A percentile compares a stretch with the other conserved stretches of the same genome.
Conservation (phyloP, 2,797 vertebrate species). For the Pteronotus mesoamericanus region DNA sequence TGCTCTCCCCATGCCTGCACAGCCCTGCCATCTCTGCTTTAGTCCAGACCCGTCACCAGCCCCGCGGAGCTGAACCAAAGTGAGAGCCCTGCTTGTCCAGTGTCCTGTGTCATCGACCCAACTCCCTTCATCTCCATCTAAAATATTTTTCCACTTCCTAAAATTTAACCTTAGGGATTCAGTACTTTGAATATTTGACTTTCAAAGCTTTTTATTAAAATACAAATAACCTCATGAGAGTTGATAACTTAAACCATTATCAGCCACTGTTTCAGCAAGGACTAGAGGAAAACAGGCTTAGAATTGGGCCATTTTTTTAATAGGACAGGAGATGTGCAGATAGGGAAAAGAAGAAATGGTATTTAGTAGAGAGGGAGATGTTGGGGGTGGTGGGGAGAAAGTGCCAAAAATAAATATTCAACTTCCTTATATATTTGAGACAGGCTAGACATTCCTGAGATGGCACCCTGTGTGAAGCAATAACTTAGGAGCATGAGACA, state of each 20-base stretch:
- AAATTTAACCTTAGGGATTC: not conserved
- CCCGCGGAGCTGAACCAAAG: not conserved
- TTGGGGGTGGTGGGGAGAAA: not conserved
- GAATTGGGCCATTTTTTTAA: not conserved
- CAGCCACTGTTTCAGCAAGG: not conserved
- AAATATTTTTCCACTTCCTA: not conserved
- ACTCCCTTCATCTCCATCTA: not conserved
- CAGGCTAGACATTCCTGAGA: not conserved
- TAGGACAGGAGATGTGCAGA: not conserved
- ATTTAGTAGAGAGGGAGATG: not conserved
- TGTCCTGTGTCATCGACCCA: not conserved
- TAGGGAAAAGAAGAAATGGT: not conserved
- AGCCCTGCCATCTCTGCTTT: not conserved
- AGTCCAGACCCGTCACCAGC: not conserved
- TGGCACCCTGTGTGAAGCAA: not conserved
- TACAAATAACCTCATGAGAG: not conserved
- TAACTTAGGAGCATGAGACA: not conserved
- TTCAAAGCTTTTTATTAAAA: slow-evolving; percentile 11
- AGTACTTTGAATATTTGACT: not conserved
- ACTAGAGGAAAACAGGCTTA: not conserved
- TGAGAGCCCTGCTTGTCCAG: not conserved
- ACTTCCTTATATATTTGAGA: not conserved
- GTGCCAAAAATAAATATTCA: slow-evolving; percentile 4
- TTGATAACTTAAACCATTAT: not conserved
- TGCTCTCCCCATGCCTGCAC: not conserved